phyloP scores from a whole-genome alignment of 2,888 invertebrate genomes.

The Tromatobia lineatoria region DNA sequence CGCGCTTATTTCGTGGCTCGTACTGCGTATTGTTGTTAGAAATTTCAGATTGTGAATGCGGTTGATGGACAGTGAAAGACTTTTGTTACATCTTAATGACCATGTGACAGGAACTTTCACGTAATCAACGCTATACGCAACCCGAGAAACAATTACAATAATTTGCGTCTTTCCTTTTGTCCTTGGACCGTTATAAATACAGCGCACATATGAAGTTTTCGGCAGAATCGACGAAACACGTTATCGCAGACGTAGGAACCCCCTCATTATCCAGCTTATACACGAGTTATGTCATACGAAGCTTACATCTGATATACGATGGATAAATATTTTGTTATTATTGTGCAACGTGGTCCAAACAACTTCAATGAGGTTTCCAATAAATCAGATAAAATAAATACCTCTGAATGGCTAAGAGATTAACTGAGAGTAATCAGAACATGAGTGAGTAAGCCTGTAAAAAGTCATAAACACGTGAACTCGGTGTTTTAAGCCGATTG shows the following conservation, averaged over 20 bases:
- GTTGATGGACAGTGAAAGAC: neutral
- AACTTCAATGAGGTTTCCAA: neutral
- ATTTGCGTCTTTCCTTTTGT: neutral
- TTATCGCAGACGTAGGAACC: neutral
- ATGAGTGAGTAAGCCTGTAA: neutral
- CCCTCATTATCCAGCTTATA: neutral
- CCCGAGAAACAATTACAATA: neutral
- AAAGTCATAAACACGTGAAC: neutral
- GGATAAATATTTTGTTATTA: neutral
- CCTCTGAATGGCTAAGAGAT: neutral
- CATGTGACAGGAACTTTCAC: slow-evolving; percentile 15
- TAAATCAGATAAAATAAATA: neutral
- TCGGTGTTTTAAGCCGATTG: neutral
- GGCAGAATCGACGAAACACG: neutral
- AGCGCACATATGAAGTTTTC: neutral
- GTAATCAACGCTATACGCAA: neutral
- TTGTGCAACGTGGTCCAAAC: neutral
- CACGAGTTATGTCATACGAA: neutral
- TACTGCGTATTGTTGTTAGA: neutral
- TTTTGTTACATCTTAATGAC: neutral
- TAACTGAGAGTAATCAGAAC: neutral
- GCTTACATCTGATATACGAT: neutral
- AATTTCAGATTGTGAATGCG: neutral
- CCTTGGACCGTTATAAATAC: neutral
- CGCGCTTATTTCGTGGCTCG: too few species aligned